phyloP scores from a whole-genome alignment of 1,140 invertebrate species.

The Trichogramma pretiosum region DNA sequence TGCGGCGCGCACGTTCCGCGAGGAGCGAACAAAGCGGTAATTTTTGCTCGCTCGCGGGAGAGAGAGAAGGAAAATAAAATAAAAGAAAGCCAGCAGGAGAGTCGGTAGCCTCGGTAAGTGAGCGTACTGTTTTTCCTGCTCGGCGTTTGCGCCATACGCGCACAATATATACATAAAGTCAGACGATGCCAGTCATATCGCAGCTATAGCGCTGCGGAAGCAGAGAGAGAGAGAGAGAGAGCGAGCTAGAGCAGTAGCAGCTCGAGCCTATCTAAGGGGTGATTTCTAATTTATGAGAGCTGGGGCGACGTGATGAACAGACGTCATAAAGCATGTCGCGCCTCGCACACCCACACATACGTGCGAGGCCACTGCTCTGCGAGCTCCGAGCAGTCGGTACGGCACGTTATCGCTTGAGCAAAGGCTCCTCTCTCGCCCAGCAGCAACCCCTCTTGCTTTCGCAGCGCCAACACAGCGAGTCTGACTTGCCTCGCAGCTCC shows the following conservation, averaged over 20 bases:
- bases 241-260: neutral
- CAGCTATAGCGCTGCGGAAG: slow-evolving; percentile 6
- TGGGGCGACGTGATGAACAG: slow-evolving; percentile 47
- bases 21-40: slow-evolving; percentile 14
- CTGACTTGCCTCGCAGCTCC: slow-evolving; percentile 13
- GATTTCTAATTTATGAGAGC: slow-evolving; percentile 47
- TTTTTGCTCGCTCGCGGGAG: slow-evolving; percentile 14
- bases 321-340: slow-evolving; percentile 47
- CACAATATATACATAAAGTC: too few relatives aligned
- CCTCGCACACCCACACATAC: slow-evolving; percentile 31
- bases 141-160: too few relatives aligned
- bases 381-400: too few relatives aligned
- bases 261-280: slow-evolving; percentile 39
- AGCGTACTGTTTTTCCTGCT: neutral
- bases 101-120: slow-evolving; percentile 15
- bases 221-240: slow-evolving; percentile 2
- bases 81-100: slow-evolving; percentile 15
- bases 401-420: too few relatives aligned
- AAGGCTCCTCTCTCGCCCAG: slow-evolving; percentile 14
- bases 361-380: too few relatives aligned
- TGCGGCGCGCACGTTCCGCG: too few relatives aligned
- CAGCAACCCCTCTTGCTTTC: slow-evolving; percentile 9
- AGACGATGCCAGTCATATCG: too few relatives aligned
- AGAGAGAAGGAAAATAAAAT: slow-evolving; percentile 10
- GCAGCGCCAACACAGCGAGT: neutral